Percentiles rank a stretch among this genome's conserved stretches.
phyloP scores from a whole-genome alignment of 2,113 vertebrate species.

The Nanorana parkeri region DNA sequence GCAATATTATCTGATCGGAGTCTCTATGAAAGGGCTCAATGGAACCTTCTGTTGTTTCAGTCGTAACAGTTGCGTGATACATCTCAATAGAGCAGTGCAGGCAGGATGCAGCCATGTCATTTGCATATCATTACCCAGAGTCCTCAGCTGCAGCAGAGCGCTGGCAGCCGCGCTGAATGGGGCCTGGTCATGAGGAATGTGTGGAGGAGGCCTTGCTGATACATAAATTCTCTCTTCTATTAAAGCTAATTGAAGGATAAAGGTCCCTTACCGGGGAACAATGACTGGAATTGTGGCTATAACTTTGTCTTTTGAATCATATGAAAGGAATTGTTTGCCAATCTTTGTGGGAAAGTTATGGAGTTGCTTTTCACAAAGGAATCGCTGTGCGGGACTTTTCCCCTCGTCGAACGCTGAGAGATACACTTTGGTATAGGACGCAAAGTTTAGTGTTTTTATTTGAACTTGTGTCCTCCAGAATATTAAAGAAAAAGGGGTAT shows the following conservation, averaged over 20 bases:
- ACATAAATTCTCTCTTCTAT: slow-evolving; percentile 49
- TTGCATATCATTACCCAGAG: slow-evolving; percentile 38
- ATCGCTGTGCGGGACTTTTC: slow-evolving; percentile 30
- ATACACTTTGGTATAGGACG: too few species aligned
- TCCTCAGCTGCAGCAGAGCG: slow-evolving; percentile 25
- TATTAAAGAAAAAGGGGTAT: too few species aligned
- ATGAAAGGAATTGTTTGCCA: slow-evolving; percentile 42
- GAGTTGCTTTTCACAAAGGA: slow-evolving; percentile 33
- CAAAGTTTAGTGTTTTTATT: too few species aligned
- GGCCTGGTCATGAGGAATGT: slow-evolving; percentile 34
- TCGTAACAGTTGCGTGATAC: slow-evolving; percentile 10
- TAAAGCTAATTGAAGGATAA: slow-evolving; percentile 48
- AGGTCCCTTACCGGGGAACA: slow-evolving; percentile 30
- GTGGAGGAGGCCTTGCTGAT: slow-evolving; percentile 39
- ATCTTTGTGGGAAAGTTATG: slow-evolving; percentile 45
- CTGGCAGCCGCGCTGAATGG: slow-evolving; percentile 25
- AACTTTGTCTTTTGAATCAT: slow-evolving; percentile 35
- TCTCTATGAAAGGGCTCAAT: too few species aligned
- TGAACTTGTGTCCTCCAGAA: too few species aligned
- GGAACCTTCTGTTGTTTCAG: too few species aligned
- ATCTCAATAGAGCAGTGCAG: neutral
- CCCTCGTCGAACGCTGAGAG: too few species aligned
- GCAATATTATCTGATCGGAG: too few species aligned
- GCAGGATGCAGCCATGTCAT: slow-evolving; percentile 2
- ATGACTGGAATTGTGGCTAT: slow-evolving; percentile 43